These are phyloP conservation scores for Anthopleura xanthogrammica DNA, from an alignment of 92 coral and sea anemone genomes.

Conservation along the genomic window DNA sequence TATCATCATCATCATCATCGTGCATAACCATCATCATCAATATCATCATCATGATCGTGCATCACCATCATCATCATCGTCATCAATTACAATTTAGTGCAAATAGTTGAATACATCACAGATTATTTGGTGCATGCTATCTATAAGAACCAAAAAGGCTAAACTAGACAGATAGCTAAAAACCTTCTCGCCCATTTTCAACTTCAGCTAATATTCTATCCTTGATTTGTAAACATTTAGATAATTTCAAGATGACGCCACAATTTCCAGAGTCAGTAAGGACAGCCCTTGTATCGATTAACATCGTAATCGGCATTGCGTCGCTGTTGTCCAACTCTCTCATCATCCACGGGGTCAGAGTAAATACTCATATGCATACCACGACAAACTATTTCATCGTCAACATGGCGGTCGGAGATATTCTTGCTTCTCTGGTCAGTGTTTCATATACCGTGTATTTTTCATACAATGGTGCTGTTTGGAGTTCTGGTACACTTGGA, in stretches of 20 bases:
- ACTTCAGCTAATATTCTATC: not conserved
- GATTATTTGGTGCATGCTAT: no score
- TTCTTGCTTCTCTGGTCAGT: not conserved
- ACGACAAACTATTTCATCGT: slow-evolving; percentile 30
- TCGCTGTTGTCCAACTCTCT: slow-evolving; percentile 30
- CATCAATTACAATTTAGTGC: no score
- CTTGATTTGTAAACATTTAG: not conserved
- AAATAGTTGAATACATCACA: no score
- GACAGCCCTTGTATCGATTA: not conserved
- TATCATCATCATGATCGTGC: no score
- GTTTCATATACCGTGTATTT: not conserved
- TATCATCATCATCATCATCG: no score
- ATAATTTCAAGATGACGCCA: not conserved
- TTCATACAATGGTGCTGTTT: not conserved
- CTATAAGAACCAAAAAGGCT: no score
- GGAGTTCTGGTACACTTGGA: not conserved
- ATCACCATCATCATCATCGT: no score
- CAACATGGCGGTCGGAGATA: slow-evolving; percentile 44
- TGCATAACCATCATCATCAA: no score
- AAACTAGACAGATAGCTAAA: no score
- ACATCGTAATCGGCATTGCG: not conserved
- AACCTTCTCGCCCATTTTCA: no score
- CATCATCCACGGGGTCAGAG: slow-evolving; percentile 36
- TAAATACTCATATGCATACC: slow-evolving; percentile 19
- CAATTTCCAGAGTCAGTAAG: not conserved